Base-by-base conservation (phyloP, 1,140 invertebrate species). In the Nephila pilipes region DNA sequence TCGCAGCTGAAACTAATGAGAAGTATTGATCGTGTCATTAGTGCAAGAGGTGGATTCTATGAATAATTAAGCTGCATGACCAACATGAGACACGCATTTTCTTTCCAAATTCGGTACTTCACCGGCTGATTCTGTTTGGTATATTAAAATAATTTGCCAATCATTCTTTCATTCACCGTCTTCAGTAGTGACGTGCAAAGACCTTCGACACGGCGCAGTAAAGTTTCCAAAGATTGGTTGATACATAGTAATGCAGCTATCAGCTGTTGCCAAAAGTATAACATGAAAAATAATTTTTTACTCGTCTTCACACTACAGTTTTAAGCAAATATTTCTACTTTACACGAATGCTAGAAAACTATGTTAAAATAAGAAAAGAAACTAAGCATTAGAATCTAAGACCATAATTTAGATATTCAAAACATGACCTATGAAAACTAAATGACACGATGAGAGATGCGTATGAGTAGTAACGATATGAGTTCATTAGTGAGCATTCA, bases 1-100 rank as follows among this genome's bases (percentile, higher is more conserved):
- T 93, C 91, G 83, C 91, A 93, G 91, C 91, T 93, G 91, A 93
- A 93, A 93, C 91, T 93, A 93, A 93, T 93, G 91, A 93, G 91
- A 79, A 87, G 22, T 93, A 93, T 93, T 93, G 91, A 93, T 93
- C 91, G 83, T 36, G 75, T 93, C 91, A 93, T 93, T 93, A 93
- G 65, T 65, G 91, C 54, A 54, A 58, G 80, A 79, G 63, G 75
- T 60, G 25, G 85, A 87, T 80, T 93, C 91, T 79, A 93, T 93
- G 91, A 93, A 93, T 93, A 87, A 93, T 93, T 93, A 93, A 93
- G 91, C 63, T 38, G 85, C 63, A 92, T 85, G 90, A 90, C 38
- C 80, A 90, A 91, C 79, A 91, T 85, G 83, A 85, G 54, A 92
- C 87, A 80, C 55, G 88, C 65, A 80, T 58, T 79, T 93, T 87